A percentile compares a stretch with the other conserved stretches of the same genome.
Conservation (phyloP, 2,797 vertebrate genomes). For the Scolopax rusticola region DNA sequence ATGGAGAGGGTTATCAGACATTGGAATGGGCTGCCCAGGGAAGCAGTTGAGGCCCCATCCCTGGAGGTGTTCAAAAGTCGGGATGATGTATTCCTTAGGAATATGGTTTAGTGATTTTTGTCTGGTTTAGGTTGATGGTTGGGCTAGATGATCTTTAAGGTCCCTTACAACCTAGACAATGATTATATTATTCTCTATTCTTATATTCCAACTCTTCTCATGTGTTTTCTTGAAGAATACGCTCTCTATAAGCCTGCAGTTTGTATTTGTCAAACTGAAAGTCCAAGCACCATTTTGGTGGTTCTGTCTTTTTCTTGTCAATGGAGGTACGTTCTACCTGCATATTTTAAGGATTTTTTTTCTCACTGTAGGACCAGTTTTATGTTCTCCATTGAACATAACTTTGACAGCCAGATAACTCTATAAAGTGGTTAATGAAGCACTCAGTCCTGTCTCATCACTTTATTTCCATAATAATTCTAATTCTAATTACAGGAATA, state of each 20-base stretch:
- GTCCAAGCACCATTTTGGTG: accelerated
- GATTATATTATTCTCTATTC: not conserved
- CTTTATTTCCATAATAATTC: constrained; percentile 34
- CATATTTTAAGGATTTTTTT: not conserved
- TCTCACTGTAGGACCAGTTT: not conserved
- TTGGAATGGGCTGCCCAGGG: no score
- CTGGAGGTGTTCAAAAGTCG: no score
- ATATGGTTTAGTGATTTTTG: no score
- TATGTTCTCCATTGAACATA: not conserved
- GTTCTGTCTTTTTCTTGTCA: not conserved
- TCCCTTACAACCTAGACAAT: no score
- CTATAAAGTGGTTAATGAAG: not conserved
- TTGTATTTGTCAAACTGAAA: not conserved
- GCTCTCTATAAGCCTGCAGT: not conserved
- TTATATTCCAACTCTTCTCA: not conserved
- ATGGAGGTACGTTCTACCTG: not conserved
- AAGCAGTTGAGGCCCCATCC: no score
- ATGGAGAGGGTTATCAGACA: no score
- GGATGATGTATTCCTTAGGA: no score
- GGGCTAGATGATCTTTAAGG: no score
- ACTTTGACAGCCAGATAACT: not conserved
- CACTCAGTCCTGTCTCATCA: not conserved
- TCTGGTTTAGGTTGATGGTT: no score
- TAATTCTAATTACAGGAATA: constrained; percentile 82
- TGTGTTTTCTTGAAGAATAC: not conserved